Base-by-base conservation (phyloP, 2,113 vertebrate genomes). In the Diphyllodes magnificus region DNA sequence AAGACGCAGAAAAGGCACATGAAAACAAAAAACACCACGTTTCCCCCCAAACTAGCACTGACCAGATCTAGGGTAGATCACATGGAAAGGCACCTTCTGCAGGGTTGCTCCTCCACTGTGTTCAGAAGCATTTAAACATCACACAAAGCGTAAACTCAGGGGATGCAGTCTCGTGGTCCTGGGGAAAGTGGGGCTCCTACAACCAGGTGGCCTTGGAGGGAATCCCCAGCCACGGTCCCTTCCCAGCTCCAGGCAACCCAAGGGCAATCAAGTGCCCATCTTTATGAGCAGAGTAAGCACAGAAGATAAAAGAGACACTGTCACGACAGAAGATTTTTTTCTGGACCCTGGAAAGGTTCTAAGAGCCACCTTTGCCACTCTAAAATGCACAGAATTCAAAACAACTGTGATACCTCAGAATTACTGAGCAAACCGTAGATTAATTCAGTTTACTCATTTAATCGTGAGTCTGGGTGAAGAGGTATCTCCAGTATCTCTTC, bases 341-440 rank as follows among this genome's bases (percentile, higher is more conserved):
- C 42, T 88, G 50, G 33, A 69, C 47, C 35, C 33, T 61, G 54
- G 8, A 42, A 50, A 54, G 7, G 21, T 60, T 84, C 64, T 27
- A 33, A 33, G 1, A 65, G 16, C 14, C 42, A 53, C 21, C 37
- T 73, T 28, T 35, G 23, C 23, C 54, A 16, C 47, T 33, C 15
- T 42, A 50, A 86, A 86, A 70, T 30, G 59, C 31, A 56, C 24
- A 44, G 60, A 54, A 27, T 47, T 39, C 8, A 35, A 47, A 78
- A 16, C 16, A 35, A 31, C 3, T 1, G 0, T 2, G 12, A 22
- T 23, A 54, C 6, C 21, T n/a, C 53, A 59, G 42, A 77, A 57
- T 18, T 16, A 33, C 17, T n/a, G 64, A 75, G 47, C 5, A 73
- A 75, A 60, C 4, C 70, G 51, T 5, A 78, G 83, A 71, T 59